Evolutionary conservation across 2,888 invertebrate species (phyloP), one percentile per base, ranked within the genome.

Genomic region (Fragum sueziense): DNA sequence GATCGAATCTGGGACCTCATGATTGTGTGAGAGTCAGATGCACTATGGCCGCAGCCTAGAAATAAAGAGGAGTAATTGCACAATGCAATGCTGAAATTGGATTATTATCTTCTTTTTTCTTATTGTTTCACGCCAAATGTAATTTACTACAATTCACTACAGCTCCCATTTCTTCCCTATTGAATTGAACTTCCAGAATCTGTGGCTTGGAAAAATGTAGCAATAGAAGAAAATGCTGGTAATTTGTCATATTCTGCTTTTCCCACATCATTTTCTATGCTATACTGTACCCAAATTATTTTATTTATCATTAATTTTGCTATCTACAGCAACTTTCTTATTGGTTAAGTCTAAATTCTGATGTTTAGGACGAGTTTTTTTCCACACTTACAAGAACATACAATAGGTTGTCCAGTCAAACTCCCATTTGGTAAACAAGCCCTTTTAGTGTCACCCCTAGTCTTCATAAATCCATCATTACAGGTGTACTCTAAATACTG

Each of bases 361-460:
- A 2, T 47, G n/a, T 6, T 3, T 47, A 17, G 17, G 47, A 6
- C 6, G n/a, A 3, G n/a, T n/a, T n/a, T n/a, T n/a, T n/a, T n/a
- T n/a, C n/a, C n/a, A n/a, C 7, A 72, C 72, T 62, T 33, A 72
- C 72, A 22, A 20, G 51, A 62, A 61, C 72, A 72, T 22, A 51
- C 51, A 22, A 51, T 59, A 17, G 61, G 27, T 31, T 27, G 41
- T 7, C 72, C 72, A n/a, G 72, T 62, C 17, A 72, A 31, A n/a
- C 17, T 22, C 20, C 72, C 72, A 27, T 54, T 37, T 61, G 72
- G 72, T 20, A 72, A 31, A 31, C 72, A 72, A 29, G 72, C 72
- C 41, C 72, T 72, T n/a, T 61, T 72, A 2, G 31, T 22, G 51
- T 61, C 29, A 1, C 72, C 72, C 17, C 20, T 22, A 9, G 72